A percentile compares a stretch with the other conserved stretches of the same genome.
Evolutionary conservation across 2,797 vertebrate genomes (phyloP).

Genomic region (Triplophysa bombifrons): DNA sequence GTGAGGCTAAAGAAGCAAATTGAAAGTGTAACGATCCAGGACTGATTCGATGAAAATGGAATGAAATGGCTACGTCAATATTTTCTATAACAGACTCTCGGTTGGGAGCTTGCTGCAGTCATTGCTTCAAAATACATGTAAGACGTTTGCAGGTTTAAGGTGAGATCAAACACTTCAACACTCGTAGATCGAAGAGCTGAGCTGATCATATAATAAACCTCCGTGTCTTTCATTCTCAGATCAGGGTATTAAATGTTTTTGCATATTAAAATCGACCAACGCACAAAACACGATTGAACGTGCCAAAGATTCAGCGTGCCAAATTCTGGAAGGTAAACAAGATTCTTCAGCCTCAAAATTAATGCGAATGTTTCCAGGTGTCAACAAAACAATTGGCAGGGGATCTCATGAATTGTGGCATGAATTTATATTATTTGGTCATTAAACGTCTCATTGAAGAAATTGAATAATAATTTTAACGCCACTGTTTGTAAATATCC

Average conservation of each 20-base stretch:
- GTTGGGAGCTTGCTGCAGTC: slow-evolving; percentile 65
- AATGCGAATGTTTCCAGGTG: slow-evolving; percentile 18
- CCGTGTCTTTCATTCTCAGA: not conserved
- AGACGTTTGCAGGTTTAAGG: slow-evolving; percentile 17
- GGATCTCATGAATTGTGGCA: not conserved
- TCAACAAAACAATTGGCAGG: slow-evolving; percentile 29
- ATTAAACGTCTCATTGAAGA: slow-evolving; percentile 1
- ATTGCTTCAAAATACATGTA: slow-evolving; percentile 43
- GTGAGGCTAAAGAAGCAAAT: slow-evolving; percentile 72
- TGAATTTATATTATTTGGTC: not conserved
- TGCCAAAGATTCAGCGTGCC: slow-evolving; percentile 34
- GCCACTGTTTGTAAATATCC: not conserved
- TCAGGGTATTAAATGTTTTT: not conserved
- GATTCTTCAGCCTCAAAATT: not conserved
- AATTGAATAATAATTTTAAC: too few relatives aligned
- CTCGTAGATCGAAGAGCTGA: slow-evolving; percentile 12
- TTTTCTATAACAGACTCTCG: slow-evolving; percentile 76
- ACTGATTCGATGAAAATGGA: slow-evolving; percentile 73
- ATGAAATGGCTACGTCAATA: slow-evolving; percentile 77
- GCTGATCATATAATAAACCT: slow-evolving; percentile 35
- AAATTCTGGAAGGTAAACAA: not conserved
- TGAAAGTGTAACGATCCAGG: slow-evolving; percentile 70
- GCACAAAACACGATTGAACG: not conserved
- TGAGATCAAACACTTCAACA: slow-evolving; percentile 11
- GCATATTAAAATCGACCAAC: slow-evolving; percentile 14